Evolutionary conservation across 2,797 vertebrate species (phyloP).

Genomic region (Cirrhinus molitorella): DNA sequence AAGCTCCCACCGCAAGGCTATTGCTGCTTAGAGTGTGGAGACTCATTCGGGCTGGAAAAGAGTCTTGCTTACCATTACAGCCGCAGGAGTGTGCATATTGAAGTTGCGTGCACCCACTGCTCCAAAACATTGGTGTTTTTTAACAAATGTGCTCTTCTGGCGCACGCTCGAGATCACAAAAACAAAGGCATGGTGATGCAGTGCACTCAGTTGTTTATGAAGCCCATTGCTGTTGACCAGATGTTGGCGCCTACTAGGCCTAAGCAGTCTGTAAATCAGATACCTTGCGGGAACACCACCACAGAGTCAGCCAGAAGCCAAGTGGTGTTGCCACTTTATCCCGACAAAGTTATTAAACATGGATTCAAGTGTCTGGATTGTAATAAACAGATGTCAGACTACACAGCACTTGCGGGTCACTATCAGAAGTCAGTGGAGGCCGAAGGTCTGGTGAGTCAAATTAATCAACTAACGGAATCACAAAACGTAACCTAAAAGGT

Average conservation of each 20-base stretch:
- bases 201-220: conserved; percentile 95
- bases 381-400: conserved; percentile 90
- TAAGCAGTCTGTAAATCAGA: conserved; percentile 60
- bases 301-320: conserved; percentile 65
- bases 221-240: conserved; percentile 89
- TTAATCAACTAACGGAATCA: neutral
- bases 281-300: conserved; percentile 26
- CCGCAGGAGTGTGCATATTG: conserved; percentile 93
- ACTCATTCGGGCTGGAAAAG: conserved; percentile 92
- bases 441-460: conserved; percentile 88
- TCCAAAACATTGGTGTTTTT: conserved; percentile 91
- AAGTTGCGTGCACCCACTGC: conserved; percentile 93
- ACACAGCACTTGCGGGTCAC: conserved; percentile 88
- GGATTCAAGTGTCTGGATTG: conserved; percentile 91
- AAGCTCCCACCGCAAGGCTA: conserved; percentile 89
- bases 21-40: conserved; percentile 94
- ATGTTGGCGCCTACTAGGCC: conserved; percentile 85
- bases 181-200: conserved; percentile 93
- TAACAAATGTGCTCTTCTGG: conserved; percentile 94
- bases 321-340: conserved; percentile 89
- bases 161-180: conserved; percentile 95
- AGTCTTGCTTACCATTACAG: conserved; percentile 91
- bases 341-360: conserved; percentile 85
- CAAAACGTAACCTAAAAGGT: neutral
- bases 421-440: conserved; percentile 89